Conservation (phyloP, 2,113 vertebrate genomes). For the Narcine bancroftii region DNA sequence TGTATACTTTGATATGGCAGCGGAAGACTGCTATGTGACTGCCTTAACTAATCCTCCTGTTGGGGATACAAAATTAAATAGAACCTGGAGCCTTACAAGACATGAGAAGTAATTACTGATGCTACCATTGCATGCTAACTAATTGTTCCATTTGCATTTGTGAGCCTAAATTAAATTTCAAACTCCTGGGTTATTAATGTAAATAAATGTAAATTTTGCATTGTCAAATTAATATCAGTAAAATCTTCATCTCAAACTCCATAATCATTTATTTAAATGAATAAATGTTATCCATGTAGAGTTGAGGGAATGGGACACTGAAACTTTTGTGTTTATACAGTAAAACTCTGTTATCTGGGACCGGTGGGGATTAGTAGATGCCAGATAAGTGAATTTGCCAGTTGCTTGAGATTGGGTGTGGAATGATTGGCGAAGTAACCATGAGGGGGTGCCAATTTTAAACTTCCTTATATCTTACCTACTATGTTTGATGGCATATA, state of each 20-base stretch:
- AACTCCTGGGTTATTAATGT: neutral
- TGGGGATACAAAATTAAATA: neutral
- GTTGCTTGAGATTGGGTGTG: too few relatives aligned
- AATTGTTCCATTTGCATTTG: neutral
- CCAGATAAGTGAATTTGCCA: too few relatives aligned
- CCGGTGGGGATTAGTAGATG: too few relatives aligned
- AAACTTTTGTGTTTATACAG: neutral
- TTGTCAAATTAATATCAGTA: neutral
- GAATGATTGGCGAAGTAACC: too few relatives aligned
- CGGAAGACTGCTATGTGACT: neutral
- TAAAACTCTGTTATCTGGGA: too few relatives aligned
- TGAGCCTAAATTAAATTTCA: neutral
- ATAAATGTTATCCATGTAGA: neutral
- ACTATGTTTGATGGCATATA: too few relatives aligned
- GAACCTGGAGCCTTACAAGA: neutral
- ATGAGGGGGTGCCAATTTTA: too few relatives aligned
- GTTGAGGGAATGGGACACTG: too few relatives aligned
- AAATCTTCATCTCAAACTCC: neutral
- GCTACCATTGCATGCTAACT: neutral
- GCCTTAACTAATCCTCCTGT: neutral
- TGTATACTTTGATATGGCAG: neutral
- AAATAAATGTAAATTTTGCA: neutral
- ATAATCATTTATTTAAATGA: neutral
- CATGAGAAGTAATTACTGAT: too few relatives aligned
- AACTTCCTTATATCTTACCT: too few relatives aligned